phyloP scores from a whole-genome alignment of 2,113 vertebrate genomes.

The Pangasianodon hypophthalmus region DNA sequence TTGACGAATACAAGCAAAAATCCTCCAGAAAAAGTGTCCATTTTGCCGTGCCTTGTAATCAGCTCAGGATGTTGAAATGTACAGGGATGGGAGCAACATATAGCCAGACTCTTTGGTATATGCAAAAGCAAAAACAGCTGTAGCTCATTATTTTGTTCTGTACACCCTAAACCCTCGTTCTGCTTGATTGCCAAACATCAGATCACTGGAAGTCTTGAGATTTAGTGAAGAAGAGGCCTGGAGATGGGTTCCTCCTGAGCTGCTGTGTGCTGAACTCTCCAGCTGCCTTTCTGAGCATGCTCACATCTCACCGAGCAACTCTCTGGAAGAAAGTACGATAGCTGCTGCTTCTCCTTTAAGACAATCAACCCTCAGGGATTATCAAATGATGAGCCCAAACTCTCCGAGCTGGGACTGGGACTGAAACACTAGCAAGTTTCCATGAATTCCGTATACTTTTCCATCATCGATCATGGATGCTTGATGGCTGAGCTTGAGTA shows the following conservation, averaged over 20 bases:
- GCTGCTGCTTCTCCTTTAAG: slow-evolving; percentile 5
- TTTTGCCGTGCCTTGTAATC: slow-evolving; percentile 2
- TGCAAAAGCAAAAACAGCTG: slow-evolving; percentile 68
- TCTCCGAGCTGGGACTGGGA: not conserved
- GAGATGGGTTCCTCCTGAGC: slow-evolving; percentile 49
- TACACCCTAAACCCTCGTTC: slow-evolving; percentile 44
- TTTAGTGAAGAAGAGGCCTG: slow-evolving; percentile 58
- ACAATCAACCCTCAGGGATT: not conserved
- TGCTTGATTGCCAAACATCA: slow-evolving; percentile 64
- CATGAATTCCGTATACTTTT: not conserved
- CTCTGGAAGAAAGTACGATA: slow-evolving; percentile 12
- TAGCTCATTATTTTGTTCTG: slow-evolving; percentile 56
- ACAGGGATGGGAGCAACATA: slow-evolving; percentile 63
- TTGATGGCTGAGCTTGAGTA: slow-evolving; percentile 8
- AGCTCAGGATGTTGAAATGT: slow-evolving; percentile 22
- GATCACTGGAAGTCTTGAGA: slow-evolving; percentile 67
- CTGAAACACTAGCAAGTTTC: not conserved
- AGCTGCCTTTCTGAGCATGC: slow-evolving; percentile 33
- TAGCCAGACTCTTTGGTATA: slow-evolving; percentile 89
- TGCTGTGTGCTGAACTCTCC: slow-evolving; percentile 40
- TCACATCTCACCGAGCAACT: not conserved
- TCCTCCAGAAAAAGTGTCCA: not conserved
- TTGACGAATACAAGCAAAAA: slow-evolving; percentile 35
- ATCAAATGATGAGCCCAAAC: not conserved
- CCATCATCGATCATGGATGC: not conserved